These are phyloP conservation scores for Corydoras maculifer DNA, from an alignment of 2,113 vertebrate species.

Conservation along the genomic window DNA sequence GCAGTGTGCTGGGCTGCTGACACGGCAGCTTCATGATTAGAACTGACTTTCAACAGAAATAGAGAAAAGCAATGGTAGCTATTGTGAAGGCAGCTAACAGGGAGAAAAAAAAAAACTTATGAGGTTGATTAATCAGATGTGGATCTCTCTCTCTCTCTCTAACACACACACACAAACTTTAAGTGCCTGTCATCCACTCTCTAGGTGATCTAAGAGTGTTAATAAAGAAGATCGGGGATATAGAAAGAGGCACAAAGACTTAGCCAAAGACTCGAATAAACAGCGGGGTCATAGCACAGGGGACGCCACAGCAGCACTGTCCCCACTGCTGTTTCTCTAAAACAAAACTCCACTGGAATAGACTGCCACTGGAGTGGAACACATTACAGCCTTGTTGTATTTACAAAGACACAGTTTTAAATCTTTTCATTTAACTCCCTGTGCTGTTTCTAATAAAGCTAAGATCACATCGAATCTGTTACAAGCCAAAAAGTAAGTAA, in stretches of 20 bases:
- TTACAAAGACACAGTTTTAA: background rate
- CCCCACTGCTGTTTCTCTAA: slow-evolving; percentile 11
- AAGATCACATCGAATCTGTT: background rate
- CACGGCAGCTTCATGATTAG: no score
- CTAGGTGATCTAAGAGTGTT: background rate
- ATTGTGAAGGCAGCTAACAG: slow-evolving; percentile 1
- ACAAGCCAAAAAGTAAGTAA: background rate
- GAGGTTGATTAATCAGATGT: slow-evolving; percentile 1
- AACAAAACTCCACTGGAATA: background rate
- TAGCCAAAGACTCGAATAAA: background rate
- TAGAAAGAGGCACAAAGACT: slow-evolving; percentile 5
- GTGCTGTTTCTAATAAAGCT: background rate
- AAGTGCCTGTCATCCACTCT: background rate
- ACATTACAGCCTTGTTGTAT: background rate
- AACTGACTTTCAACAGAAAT: background rate
- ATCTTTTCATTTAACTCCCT: background rate
- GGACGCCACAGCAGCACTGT: slow-evolving; percentile 25
- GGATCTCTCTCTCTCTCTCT: background rate
- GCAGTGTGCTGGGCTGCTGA: no score
- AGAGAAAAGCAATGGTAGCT: background rate
- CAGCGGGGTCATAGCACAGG: slow-evolving; percentile 10
- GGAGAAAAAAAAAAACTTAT: background rate
- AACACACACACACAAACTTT: background rate
- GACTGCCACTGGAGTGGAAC: slow-evolving; percentile 2
- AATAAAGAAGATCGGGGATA: slow-evolving; percentile 2